Conservation (phyloP, 2,888 invertebrate genomes). For the Drosophila formosana region DNA sequence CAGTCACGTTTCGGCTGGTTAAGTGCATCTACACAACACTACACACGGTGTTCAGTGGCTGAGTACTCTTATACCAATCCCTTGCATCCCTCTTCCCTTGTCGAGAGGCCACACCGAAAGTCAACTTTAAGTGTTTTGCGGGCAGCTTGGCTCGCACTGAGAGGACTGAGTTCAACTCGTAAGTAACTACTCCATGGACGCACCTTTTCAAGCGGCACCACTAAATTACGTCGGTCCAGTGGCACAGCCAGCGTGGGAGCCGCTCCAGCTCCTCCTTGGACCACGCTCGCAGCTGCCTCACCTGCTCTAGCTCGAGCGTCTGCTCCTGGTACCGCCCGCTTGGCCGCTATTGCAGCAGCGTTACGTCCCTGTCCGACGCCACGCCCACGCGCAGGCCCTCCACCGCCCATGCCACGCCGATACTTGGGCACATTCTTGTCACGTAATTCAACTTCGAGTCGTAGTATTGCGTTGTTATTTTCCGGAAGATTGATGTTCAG, state of each 20-base stretch:
- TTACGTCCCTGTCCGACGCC: slow-evolving; percentile 85
- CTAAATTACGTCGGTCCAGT: slow-evolving; percentile 85
- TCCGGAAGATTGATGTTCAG: slow-evolving; percentile 85
- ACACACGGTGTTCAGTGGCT: slow-evolving; percentile 24
- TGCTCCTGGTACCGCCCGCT: slow-evolving; percentile 24
- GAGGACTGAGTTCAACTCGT: not conserved
- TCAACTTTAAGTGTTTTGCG: slow-evolving; percentile 58
- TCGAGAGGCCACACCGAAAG: slow-evolving; percentile 37
- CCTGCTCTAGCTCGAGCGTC: slow-evolving; percentile 36
- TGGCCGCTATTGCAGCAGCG: slow-evolving; percentile 61
- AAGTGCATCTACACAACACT: slow-evolving; percentile 62
- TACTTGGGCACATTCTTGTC: slow-evolving; percentile 85
- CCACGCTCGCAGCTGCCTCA: slow-evolving; percentile 63
- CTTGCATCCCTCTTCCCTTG: not conserved
- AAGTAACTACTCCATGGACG: slow-evolving; percentile 37
- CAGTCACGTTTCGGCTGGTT: slow-evolving; percentile 69
- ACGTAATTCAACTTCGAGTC: slow-evolving; percentile 86
- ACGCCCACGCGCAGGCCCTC: slow-evolving; percentile 79
- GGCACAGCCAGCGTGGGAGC: slow-evolving; percentile 59
- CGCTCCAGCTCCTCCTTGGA: slow-evolving; percentile 72
- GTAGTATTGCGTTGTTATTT: slow-evolving; percentile 84
- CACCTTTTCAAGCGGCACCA: slow-evolving; percentile 89
- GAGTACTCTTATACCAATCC: slow-evolving; percentile 47
- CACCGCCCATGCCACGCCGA: slow-evolving; percentile 83
- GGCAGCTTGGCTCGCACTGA: slow-evolving; percentile 2